A percentile compares a stretch with the other conserved stretches of the same genome.
Conservation (phyloP, 2,888 invertebrate genomes). For the Spilarctia lutea region DNA sequence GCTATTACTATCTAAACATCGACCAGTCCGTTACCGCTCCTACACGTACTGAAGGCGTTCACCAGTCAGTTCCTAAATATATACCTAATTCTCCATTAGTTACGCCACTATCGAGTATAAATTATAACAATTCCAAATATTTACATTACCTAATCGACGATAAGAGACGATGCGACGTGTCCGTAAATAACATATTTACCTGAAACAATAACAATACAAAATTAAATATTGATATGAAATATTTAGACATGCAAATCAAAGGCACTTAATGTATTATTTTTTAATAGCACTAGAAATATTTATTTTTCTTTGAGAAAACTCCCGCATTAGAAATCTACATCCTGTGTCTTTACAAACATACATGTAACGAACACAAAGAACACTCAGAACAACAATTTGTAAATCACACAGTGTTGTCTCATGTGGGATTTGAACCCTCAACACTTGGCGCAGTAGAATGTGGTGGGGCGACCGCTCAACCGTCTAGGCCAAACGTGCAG, state of each 20-base stretch:
- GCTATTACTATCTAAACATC: background rate
- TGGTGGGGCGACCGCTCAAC: no score
- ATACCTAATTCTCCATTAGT: background rate
- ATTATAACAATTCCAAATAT: background rate
- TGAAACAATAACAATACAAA: slow-evolving; percentile 23
- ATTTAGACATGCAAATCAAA: background rate
- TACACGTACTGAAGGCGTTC: background rate
- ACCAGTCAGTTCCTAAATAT: background rate
- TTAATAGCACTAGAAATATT: background rate
- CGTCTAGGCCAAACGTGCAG: no score
- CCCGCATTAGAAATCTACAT: no score
- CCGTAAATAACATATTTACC: slow-evolving; percentile 20
- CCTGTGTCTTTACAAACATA: no score
- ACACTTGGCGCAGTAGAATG: no score
- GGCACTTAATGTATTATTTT: background rate
- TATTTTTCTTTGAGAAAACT: no score
- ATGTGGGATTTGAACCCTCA: no score
- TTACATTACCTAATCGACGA: slow-evolving; percentile 16
- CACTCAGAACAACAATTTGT: no score
- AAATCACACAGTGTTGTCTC: no score
- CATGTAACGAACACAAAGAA: no score
- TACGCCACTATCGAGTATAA: background rate
- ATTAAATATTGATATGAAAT: slow-evolving; percentile 20
- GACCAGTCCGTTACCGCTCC: background rate
- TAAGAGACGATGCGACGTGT: background rate